Evolutionary conservation across 2,888 invertebrate genomes (phyloP).

Genomic region (Nebria brevicollis): DNA sequence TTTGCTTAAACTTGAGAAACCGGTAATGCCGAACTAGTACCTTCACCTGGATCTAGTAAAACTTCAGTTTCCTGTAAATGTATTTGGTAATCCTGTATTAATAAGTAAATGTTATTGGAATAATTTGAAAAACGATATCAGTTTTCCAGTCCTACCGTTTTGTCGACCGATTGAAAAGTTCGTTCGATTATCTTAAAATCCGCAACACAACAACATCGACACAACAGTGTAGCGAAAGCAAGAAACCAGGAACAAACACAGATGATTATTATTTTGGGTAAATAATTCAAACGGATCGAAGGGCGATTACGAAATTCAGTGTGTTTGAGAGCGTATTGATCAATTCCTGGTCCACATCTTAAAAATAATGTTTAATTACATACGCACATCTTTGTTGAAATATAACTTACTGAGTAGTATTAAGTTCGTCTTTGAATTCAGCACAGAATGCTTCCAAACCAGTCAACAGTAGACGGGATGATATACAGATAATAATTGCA

Average conservation of each 20-base stretch:
- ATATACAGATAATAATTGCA: conserved; percentile 48
- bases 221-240: conserved; percentile 50
- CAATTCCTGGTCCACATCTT: conserved; percentile 53
- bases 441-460: conserved; percentile 54
- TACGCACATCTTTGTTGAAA: too few relatives aligned
- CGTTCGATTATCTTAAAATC: conserved; percentile 52
- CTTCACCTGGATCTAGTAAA: conserved; percentile 10
- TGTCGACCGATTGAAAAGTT: conserved; percentile 20
- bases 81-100: not conserved
- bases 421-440: conserved; percentile 52
- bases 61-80: conserved; percentile 7
- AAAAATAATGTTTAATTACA: conserved; percentile 33
- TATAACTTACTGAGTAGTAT: conserved; percentile 50
- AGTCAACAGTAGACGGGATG: conserved; percentile 30
- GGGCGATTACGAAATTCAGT: conserved; percentile 44
- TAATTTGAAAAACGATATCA: not conserved
- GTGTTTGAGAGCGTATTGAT: conserved; percentile 51
- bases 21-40: conserved; percentile 23
- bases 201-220: conserved; percentile 52
- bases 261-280: conserved; percentile 46
- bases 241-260: conserved; percentile 51
- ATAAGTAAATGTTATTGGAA: not conserved
- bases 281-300: conserved; percentile 40
- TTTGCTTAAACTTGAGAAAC: conserved; percentile 32
- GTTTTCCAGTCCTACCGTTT: not conserved